These are phyloP conservation scores for Phylloscopus trochilus DNA, from an alignment of 2,113 vertebrate species.

Conservation along the genomic window DNA sequence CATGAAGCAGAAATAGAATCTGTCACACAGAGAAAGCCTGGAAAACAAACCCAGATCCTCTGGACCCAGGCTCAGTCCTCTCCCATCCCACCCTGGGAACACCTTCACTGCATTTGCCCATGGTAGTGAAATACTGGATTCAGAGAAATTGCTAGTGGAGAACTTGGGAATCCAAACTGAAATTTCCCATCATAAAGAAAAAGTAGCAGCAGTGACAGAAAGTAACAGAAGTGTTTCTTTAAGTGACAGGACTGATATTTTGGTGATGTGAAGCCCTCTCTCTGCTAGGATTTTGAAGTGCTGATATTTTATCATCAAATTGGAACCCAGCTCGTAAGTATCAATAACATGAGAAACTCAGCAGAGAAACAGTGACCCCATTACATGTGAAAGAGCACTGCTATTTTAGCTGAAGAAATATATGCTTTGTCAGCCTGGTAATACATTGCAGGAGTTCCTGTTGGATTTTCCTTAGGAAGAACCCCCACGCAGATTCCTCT, in stretches of 20 bases:
- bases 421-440: neutral
- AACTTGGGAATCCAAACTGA: neutral
- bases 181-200: neutral
- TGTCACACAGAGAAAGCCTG: neutral
- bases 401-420: constrained; percentile 4
- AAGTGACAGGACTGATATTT: neutral
- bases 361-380: constrained; percentile 25
- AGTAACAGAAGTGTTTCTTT: neutral
- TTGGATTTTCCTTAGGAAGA: neutral
- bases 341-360: neutral
- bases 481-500: neutral
- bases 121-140: neutral
- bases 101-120: neutral
- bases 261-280: neutral
- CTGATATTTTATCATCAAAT: constrained; percentile 27
- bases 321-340: constrained; percentile 16
- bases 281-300: neutral
- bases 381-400: neutral
- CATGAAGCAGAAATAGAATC: neutral
- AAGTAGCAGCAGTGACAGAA: neutral
- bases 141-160: neutral
- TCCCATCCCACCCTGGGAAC: neutral
- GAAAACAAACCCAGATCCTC: neutral
- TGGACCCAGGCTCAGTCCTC: neutral
- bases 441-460: neutral